Percentiles rank a stretch among this genome's conserved stretches.
Conservation (phyloP, 2,888 invertebrate genomes). For the Seladonia tumulorum region DNA sequence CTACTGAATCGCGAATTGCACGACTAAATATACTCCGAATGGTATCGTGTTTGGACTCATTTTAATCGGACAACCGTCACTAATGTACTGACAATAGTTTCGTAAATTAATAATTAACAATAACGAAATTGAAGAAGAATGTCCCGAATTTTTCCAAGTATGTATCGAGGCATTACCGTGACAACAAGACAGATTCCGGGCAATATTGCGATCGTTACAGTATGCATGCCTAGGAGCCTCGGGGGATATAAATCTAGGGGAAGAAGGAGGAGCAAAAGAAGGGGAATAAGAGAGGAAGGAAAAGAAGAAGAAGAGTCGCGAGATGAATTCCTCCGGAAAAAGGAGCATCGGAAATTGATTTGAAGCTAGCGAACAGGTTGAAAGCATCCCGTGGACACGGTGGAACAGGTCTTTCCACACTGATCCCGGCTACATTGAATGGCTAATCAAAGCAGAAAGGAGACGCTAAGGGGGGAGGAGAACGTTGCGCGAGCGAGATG, state of each 20-base stretch:
- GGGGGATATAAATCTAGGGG: neutral
- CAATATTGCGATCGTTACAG: neutral
- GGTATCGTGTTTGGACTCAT: no score
- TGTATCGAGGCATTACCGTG: neutral
- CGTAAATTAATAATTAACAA: no score
- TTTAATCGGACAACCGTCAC: no score
- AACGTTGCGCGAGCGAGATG: neutral
- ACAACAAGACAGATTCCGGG: neutral
- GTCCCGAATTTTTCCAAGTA: no score
- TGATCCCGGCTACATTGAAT: constrained; percentile 2
- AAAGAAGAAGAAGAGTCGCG: neutral
- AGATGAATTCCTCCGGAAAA: constrained; percentile 6
- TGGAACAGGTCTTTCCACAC: constrained; percentile 17
- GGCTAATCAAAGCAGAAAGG: constrained; percentile 2
- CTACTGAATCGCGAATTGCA: no score
- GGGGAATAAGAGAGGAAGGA: neutral
- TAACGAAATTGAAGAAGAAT: no score
- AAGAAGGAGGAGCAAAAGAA: neutral
- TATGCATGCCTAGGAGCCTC: neutral
- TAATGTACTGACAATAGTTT: no score
- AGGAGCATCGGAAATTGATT: neutral
- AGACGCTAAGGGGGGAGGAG: neutral
- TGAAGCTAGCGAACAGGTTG: constrained; percentile 14
- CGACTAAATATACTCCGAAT: no score
- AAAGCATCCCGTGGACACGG: constrained; percentile 10